These are phyloP conservation scores for Falco berigora DNA, from an alignment of 2,797 vertebrate genomes.

Conservation along the genomic window DNA sequence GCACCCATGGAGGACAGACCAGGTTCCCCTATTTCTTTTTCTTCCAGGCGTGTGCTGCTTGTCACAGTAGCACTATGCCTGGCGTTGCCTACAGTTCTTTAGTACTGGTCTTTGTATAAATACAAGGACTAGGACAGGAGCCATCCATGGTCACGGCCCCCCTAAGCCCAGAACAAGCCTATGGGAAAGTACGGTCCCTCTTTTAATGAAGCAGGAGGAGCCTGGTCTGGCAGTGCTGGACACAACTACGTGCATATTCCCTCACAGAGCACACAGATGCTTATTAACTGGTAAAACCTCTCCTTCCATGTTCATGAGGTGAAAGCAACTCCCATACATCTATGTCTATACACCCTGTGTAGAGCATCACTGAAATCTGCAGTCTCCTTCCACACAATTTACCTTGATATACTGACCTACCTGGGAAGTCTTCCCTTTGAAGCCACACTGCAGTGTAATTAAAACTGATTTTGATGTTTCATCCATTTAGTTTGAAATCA, in stretches of 20 bases:
- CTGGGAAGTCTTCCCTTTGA: neutral
- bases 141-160: accelerated
- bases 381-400: neutral
- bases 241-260: neutral
- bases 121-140: neutral
- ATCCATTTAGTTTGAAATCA: neutral
- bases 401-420: neutral
- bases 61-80: neutral
- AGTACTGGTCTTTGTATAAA: neutral
- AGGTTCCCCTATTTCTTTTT: neutral
- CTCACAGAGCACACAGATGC: accelerated
- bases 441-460: neutral
- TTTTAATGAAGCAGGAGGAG: neutral
- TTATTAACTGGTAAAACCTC: neutral
- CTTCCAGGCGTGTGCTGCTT: neutral
- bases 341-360: accelerated
- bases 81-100: neutral
- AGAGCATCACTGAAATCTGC: neutral
- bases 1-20: neutral
- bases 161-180: neutral
- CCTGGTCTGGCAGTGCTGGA: neutral
- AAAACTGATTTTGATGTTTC: neutral
- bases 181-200: neutral
- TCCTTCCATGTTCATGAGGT: neutral
- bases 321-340: neutral